A percentile compares a stretch with the other conserved stretches of the same genome.
Conservation (phyloP, 37 sponge, comb jelly and placozoan genomes). For the Aplysina aerophoba region DNA sequence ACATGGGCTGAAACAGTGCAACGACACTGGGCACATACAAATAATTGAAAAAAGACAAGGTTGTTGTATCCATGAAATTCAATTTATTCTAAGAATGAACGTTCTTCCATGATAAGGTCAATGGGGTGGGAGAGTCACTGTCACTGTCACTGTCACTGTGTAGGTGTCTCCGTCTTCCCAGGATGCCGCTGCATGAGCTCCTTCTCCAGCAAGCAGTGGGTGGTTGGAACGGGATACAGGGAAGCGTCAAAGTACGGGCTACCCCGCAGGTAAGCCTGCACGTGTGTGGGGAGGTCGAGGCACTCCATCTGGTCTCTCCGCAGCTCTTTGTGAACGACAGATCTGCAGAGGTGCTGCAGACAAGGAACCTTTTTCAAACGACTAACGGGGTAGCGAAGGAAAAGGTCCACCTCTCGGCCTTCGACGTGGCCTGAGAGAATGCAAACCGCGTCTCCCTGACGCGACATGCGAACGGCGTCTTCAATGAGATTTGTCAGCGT, state of each 20-base stretch:
- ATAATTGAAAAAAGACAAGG: no score
- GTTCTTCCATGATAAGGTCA: no score
- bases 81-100: no score
- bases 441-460: conserved; percentile 63
- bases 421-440: conserved; percentile 50
- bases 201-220: not conserved
- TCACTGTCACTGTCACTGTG: no score
- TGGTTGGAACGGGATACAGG: not conserved
- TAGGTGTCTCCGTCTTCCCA: no score
- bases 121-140: no score
- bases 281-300: conserved; percentile 47
- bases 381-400: conserved; percentile 54
- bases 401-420: conserved; percentile 46
- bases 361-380: conserved; percentile 50
- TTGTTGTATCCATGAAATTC: no score
- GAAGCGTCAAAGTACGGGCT: conserved; percentile 66
- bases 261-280: conserved; percentile 35
- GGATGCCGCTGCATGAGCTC: no score
- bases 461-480: conserved; percentile 33
- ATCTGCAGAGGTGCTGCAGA: conserved; percentile 53
- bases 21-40: no score
- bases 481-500: conserved; percentile 59
- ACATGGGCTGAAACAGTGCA: no score
- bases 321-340: conserved; percentile 30
- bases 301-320: conserved; percentile 49